Percentiles rank a stretch among this genome's conserved stretches.
Conservation (phyloP, 2,888 invertebrate species). For the Timema podura region DNA sequence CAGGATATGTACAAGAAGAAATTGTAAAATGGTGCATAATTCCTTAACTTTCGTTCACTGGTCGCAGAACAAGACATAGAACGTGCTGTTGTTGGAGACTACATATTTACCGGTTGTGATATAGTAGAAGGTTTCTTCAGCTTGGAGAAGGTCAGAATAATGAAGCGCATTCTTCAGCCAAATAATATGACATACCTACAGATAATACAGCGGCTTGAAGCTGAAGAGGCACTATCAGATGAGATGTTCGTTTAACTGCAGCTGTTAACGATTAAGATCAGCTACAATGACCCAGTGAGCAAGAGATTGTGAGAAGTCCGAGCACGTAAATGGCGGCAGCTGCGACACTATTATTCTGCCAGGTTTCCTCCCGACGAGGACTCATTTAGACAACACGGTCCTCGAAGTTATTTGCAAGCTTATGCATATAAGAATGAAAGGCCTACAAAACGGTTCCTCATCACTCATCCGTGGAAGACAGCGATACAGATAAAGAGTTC, state of each 20-base stretch:
- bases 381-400: background rate
- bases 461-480: background rate
- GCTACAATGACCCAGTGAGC: background rate
- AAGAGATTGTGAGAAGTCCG: background rate
- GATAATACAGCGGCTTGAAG: background rate
- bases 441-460: background rate
- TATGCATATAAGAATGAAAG: background rate
- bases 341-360: background rate
- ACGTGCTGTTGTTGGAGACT: background rate
- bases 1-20: background rate
- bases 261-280: background rate
- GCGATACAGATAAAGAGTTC: no score
- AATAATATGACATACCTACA: background rate
- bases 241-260: background rate
- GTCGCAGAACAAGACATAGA: background rate
- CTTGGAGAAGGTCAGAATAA: background rate
- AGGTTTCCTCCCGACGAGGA: background rate
- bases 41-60: background rate
- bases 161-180: background rate
- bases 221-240: background rate
- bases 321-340: background rate
- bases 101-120: background rate
- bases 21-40: background rate
- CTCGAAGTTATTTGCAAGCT: background rate
- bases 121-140: background rate